Conservation (phyloP, 1,140 invertebrate species). For the Tetranychus cinnabarinus region DNA sequence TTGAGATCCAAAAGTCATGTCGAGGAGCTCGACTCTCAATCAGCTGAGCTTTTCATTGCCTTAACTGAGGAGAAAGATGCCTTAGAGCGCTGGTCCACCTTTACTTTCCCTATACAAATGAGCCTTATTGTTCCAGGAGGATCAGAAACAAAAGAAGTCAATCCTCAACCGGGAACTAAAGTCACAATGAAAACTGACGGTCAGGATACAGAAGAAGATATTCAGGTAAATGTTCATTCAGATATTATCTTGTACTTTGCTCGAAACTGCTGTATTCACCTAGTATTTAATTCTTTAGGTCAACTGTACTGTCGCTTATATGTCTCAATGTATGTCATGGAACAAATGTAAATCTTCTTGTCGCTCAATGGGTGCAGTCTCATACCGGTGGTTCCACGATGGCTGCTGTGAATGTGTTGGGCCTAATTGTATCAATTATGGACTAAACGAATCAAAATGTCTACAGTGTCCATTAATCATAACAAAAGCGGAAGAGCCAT, state of each 20-base stretch:
- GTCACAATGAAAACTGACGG: background rate
- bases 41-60: conserved; percentile 54
- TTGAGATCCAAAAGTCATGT: conserved; percentile 58
- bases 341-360: conserved; percentile 59
- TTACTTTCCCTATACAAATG: conserved; percentile 27
- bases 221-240: background rate
- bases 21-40: conserved; percentile 53
- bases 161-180: conserved; percentile 27
- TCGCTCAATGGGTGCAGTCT: conserved; percentile 43
- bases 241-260: background rate
- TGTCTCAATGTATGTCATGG: conserved; percentile 66
- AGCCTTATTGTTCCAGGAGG: conserved; percentile 13
- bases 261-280: background rate
- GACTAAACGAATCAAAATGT: conserved; percentile 2
- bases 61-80: conserved; percentile 50
- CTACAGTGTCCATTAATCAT: background rate
- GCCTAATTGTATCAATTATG: conserved; percentile 3
- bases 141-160: conserved; percentile 33
- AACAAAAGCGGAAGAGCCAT: too few species aligned
- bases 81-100: conserved; percentile 38
- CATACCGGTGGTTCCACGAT: conserved; percentile 61
- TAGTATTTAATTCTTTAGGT: conserved; percentile 15
- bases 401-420: conserved; percentile 42
- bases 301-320: conserved; percentile 79
- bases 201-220: conserved; percentile 4